phyloP scores from a whole-genome alignment of 2,797 vertebrate species.

The Hydrolagus colliei region DNA sequence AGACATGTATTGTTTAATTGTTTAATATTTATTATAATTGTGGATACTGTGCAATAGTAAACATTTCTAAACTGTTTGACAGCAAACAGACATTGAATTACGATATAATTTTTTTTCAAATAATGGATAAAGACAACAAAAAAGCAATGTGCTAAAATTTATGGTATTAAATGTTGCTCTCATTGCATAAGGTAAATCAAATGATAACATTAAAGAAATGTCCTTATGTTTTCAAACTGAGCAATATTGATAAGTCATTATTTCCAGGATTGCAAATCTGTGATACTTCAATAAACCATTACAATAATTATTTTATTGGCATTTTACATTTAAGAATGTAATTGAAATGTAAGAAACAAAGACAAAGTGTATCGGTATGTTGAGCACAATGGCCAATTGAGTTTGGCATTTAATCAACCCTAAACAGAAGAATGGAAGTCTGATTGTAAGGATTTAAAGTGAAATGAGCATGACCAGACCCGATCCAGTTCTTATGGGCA shows the following conservation, averaged over 20 bases:
- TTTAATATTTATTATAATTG: too few species aligned
- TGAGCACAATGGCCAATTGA: too few species aligned
- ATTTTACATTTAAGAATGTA: too few species aligned
- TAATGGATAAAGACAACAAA: neutral
- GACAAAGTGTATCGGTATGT: too few species aligned
- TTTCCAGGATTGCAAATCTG: neutral
- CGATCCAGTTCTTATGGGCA: too few species aligned
- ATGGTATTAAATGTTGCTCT: neutral
- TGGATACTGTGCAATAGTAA: neutral
- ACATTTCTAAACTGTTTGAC: neutral
- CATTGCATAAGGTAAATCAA: neutral
- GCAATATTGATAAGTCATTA: neutral
- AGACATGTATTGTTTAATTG: neutral
- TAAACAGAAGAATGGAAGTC: too few species aligned
- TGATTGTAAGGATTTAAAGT: too few species aligned
- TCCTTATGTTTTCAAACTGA: neutral
- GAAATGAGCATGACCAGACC: too few species aligned
- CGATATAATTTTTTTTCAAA: neutral
- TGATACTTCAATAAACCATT: too few species aligned
- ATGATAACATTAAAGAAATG: neutral
- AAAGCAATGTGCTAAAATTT: neutral
- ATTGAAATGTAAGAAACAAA: too few species aligned
- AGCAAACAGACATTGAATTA: neutral
- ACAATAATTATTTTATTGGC: too few species aligned
- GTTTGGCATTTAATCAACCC: too few species aligned